Evolutionary conservation across 1,140 invertebrate genomes (phyloP), one percentile per base, ranked within the genome.

Genomic region (Drosophila repleta): DNA sequence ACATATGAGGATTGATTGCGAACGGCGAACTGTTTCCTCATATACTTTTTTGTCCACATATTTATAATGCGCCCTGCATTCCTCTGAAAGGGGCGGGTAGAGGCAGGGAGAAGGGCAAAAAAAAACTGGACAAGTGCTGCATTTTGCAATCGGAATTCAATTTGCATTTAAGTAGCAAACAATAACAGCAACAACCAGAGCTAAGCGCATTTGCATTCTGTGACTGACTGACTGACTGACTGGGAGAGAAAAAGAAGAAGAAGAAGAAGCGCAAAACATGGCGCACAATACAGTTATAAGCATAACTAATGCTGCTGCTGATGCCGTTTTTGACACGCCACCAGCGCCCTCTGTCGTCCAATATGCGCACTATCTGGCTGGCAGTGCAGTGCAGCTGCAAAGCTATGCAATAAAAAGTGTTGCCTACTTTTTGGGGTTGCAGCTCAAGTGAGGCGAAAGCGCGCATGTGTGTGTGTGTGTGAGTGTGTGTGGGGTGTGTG

Each of bases 391-490:
- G 35, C 60, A 41, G 60, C 46, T 49, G 32, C n/a, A 21, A 48
- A 35, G 41, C 6, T n/a, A 39, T 20, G 6, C 46, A 29, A 18
- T 11, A 76, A 76, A 74, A 74, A 77, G 15, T 29, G 35, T 81
- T 81, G 70, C 74, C 79, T 77, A 67, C 48, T 81, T 81, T 71
- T 48, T 20, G 68, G 37, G 48, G 60, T 58, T 39, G 26, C 70
- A 74, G 41, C 26, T 29, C 24, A 61, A 24, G 24, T 56, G 49
- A 53, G 13, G 21, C 11, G 48, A 5, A 29, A 24, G 20, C 21
- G 48, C 8, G 43, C 32, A 62, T 46, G 43, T 69, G 46, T 41
- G 20, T 26, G 46, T 39, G 53, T 37, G 39, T 46, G 55, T 13
- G 48, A 17, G 29, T 29, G 26, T 48, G 20, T 48, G 21, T 55